phyloP scores from a whole-genome alignment of 2,113 vertebrate genomes.

The Nicator chloris region DNA sequence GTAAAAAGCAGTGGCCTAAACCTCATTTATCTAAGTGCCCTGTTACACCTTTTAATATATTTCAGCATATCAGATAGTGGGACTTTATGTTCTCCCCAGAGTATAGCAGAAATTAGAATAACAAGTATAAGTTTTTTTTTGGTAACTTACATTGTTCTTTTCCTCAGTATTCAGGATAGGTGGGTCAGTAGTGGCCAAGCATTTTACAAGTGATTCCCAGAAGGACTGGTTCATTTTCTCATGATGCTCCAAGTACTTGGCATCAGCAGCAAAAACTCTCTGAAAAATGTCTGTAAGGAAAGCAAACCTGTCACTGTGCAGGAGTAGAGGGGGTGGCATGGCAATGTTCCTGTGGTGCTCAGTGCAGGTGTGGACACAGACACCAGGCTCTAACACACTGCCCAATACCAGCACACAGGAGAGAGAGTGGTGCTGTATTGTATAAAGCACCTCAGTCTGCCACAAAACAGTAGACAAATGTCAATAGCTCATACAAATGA shows the following conservation, averaged over 20 bases:
- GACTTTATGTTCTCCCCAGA: not conserved
- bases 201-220: conserved; percentile 39
- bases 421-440: not conserved
- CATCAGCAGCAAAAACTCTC: conserved; percentile 42
- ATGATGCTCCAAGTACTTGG: conserved; percentile 8
- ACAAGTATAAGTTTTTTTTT: not conserved
- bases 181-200: conserved; percentile 14
- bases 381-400: not conserved
- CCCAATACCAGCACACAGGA: not conserved
- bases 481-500: not conserved
- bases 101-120: not conserved
- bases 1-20: not conserved
- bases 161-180: conserved; percentile 45
- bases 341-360: not conserved
- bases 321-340: not conserved
- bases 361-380: not conserved
- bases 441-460: not conserved
- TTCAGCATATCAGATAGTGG: not conserved
- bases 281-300: conserved; percentile 9
- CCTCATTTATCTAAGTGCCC: not conserved
- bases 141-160: conserved; percentile 38
- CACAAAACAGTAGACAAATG: not conserved
- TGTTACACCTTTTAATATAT: not conserved
- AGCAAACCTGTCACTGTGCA: not conserved
- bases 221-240: conserved; percentile 20